Conservation (phyloP, 2,113 vertebrate genomes). For the Trachemys scripta region DNA sequence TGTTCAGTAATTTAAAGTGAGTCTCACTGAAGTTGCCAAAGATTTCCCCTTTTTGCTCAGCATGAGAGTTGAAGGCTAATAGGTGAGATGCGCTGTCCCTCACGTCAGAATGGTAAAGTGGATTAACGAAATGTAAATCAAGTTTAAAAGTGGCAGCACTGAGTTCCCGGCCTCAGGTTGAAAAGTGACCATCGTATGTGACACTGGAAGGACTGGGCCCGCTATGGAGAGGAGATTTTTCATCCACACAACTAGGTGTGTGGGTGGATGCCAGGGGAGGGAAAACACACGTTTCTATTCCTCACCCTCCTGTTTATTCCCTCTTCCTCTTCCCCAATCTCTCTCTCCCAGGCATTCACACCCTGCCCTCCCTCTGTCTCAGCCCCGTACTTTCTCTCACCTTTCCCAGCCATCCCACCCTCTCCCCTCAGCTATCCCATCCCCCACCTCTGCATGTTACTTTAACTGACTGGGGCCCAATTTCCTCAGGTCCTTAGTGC, state of each 20-base stretch:
- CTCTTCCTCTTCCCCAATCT: background rate
- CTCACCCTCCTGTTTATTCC: background rate
- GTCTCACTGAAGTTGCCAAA: background rate
- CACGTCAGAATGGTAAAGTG: background rate
- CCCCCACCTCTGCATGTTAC: background rate
- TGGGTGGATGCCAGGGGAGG: background rate
- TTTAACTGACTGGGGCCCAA: background rate
- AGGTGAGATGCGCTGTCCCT: background rate
- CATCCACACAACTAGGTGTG: background rate
- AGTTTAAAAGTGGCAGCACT: background rate
- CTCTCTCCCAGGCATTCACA: background rate
- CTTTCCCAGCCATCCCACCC: background rate
- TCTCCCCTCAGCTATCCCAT: background rate
- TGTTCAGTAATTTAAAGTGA: background rate
- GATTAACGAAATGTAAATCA: slow-evolving; percentile 23
- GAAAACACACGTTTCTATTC: background rate
- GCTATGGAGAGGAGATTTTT: background rate
- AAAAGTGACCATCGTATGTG: background rate
- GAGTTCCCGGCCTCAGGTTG: background rate
- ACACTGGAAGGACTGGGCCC: background rate
- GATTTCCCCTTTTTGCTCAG: background rate
- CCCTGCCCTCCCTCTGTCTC: background rate
- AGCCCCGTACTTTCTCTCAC: background rate
- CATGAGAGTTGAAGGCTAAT: background rate
- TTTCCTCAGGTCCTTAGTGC: background rate